Conservation (phyloP, 2,888 invertebrate species). For the Polietes domitor region DNA sequence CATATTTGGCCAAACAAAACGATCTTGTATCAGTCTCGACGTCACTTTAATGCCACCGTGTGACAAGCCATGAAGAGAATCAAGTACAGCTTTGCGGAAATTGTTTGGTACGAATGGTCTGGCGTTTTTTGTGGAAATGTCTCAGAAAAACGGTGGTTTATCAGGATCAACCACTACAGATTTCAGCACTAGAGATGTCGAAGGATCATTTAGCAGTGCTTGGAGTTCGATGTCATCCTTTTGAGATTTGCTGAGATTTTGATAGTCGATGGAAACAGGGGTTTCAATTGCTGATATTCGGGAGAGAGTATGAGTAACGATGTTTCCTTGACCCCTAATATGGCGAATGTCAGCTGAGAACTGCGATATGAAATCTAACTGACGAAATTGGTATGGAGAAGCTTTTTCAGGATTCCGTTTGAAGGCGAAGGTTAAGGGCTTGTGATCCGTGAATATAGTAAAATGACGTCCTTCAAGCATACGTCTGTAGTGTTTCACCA, state of each 20-base stretch:
- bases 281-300: conserved; percentile 5
- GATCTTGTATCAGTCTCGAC: background rate
- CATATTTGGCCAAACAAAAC: conserved; percentile 17
- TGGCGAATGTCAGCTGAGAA: conserved; percentile 42
- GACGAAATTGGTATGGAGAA: conserved; percentile 42
- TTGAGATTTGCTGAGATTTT: conserved; percentile 28
- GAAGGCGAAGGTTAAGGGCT: conserved; percentile 33
- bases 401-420: conserved; percentile 31
- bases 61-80: background rate
- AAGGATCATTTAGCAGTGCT: background rate
- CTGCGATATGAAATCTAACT: conserved; percentile 44
- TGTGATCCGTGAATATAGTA: conserved; percentile 53
- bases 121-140: conserved; percentile 5
- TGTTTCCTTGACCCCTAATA: conserved; percentile 2
- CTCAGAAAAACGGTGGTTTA: background rate
- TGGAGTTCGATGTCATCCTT: background rate
- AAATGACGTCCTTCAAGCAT: conserved; percentile 49
- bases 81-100: background rate
- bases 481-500: conserved; percentile 53
- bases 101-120: background rate
- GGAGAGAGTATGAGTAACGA: background rate
- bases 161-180: background rate
- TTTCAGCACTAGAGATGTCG: background rate
- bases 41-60: background rate
- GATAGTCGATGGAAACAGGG: background rate